Percentiles rank a stretch among this genome's conserved stretches.
phyloP scores from a whole-genome alignment of 2,113 vertebrate species.

The Naja naja region DNA sequence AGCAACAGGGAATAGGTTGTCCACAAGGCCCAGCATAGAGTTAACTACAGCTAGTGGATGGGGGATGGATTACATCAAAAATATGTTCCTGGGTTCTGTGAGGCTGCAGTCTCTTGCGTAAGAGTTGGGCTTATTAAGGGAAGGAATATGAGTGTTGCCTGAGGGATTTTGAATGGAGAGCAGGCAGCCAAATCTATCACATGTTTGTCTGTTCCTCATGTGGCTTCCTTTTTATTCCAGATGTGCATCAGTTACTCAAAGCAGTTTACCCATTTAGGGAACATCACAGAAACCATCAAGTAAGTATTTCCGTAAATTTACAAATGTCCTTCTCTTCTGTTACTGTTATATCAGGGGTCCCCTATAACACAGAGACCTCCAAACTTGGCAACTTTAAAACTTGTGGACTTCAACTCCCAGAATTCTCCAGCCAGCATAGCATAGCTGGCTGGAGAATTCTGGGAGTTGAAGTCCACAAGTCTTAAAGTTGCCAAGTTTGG shows the following conservation, averaged over 20 bases:
- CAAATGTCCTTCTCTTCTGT: neutral
- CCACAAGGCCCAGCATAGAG: neutral
- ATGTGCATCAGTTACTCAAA: constrained; percentile 80
- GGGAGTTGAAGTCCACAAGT: too few species aligned
- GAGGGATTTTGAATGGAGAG: neutral
- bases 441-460: too few species aligned
- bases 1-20: neutral
- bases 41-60: neutral
- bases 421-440: too few species aligned
- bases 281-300: constrained; percentile 81
- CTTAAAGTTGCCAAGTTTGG: too few species aligned
- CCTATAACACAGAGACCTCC: too few species aligned
- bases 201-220: neutral
- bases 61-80: neutral
- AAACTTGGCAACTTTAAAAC: too few species aligned
- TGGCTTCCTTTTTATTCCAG: constrained; percentile 60
- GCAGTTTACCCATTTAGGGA: constrained; percentile 83
- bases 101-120: neutral
- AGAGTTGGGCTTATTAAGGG: neutral
- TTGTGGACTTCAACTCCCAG: too few species aligned
- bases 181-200: neutral
- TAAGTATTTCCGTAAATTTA: constrained; percentile 57
- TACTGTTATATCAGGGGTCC: neutral
- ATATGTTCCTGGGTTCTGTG: neutral
- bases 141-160: neutral